Conservation (phyloP, 2,888 invertebrate species). For the Enchytraeus crypticus region DNA sequence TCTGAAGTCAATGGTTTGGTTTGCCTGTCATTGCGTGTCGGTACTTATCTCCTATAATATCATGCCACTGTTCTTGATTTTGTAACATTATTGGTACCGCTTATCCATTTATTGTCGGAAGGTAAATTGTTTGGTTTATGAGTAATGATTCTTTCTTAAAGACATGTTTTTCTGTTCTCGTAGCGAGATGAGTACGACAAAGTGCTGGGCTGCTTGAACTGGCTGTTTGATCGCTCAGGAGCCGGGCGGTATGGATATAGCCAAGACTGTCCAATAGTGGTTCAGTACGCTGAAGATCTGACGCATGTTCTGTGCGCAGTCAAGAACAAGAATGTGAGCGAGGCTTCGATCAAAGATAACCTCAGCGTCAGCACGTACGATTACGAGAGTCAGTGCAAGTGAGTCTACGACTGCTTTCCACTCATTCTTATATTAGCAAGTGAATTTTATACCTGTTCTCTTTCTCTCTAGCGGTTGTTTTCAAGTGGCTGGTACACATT, state of each 20-base stretch:
- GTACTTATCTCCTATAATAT: no score
- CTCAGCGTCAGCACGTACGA: neutral
- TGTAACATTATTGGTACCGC: no score
- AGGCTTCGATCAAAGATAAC: neutral
- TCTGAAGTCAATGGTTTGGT: no score
- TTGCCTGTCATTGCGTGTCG: no score
- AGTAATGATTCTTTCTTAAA: no score
- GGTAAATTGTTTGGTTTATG: no score
- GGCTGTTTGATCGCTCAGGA: neutral
- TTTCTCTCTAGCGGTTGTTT: no score
- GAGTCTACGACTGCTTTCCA: neutral
- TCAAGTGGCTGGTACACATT: no score
- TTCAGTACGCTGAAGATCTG: neutral
- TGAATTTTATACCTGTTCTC: no score
- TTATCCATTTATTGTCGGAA: no score
- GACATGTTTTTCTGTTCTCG: neutral
- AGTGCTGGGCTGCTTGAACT: neutral
- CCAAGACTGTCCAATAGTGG: neutral
- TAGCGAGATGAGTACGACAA: neutral
- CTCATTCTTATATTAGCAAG: no score
- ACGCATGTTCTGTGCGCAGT: neutral
- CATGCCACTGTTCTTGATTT: no score
- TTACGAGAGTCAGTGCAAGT: neutral
- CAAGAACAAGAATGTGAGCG: neutral
- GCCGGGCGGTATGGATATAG: neutral